phyloP scores from a whole-genome alignment of 2,888 invertebrate species.

The Polydrusus cervinus region DNA sequence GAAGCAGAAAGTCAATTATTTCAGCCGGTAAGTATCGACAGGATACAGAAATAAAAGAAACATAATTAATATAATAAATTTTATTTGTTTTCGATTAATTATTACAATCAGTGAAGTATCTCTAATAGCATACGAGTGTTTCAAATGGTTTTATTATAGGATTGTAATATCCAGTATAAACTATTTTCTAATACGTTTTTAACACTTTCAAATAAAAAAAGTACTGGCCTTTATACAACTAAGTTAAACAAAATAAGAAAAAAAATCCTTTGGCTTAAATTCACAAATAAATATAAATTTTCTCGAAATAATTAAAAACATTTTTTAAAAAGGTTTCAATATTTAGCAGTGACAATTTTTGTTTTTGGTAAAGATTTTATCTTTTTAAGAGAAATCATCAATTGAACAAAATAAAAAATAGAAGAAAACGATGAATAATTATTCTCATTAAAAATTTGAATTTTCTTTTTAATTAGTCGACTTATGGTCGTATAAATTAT shows the following conservation, averaged over 20 bases:
- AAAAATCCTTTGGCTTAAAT: slow-evolving; percentile 54
- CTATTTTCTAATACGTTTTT: slow-evolving; percentile 62
- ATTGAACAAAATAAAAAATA: background rate
- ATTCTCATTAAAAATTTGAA: no score
- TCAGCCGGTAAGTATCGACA: background rate
- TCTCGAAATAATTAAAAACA: slow-evolving; percentile 40
- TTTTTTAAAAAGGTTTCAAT: slow-evolving; percentile 14
- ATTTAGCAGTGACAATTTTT: slow-evolving; percentile 1
- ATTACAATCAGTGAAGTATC: slow-evolving; percentile 62
- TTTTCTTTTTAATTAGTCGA: no score
- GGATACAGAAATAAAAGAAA: slow-evolving; percentile 23
- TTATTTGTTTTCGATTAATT: slow-evolving; percentile 60
- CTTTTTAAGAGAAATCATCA: background rate
- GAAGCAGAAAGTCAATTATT: no score
- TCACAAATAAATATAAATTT: slow-evolving; percentile 49
- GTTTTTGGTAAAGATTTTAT: background rate
- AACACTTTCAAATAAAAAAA: slow-evolving; percentile 57
- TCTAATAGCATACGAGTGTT: slow-evolving; percentile 60
- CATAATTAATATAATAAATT: slow-evolving; percentile 60
- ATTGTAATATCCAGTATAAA: slow-evolving; percentile 60
- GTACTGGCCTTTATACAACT: slow-evolving; percentile 47
- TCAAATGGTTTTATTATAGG: slow-evolving; percentile 56
- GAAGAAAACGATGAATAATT: background rate
- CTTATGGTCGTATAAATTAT: no score
- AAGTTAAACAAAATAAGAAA: slow-evolving; percentile 45